These are phyloP conservation scores for Platycercus adscitus DNA, from an alignment of 2,113 vertebrate species.

Conservation along the genomic window DNA sequence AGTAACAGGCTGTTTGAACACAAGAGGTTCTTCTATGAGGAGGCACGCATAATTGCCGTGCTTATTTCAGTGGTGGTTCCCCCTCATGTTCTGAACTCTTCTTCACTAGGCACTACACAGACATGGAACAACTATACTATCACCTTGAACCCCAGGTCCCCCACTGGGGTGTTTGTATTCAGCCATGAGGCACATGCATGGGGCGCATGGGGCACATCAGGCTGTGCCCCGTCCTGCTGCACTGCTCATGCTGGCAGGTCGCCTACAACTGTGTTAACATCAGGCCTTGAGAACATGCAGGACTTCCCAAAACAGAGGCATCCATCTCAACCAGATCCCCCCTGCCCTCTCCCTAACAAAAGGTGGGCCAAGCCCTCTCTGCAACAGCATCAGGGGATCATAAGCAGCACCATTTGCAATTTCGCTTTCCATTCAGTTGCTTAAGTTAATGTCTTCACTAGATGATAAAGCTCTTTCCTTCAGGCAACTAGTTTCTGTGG, in stretches of 20 bases:
- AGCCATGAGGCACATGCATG: no score
- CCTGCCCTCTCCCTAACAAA: no score
- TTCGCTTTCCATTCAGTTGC: background rate
- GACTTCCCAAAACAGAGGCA: background rate
- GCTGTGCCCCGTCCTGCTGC: background rate
- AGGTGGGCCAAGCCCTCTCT: background rate
- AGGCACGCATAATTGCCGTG: background rate
- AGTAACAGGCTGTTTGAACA: background rate
- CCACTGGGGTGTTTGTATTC: background rate
- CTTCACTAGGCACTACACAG: background rate
- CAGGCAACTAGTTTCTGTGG: background rate
- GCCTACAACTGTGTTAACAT: background rate
- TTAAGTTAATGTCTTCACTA: background rate
- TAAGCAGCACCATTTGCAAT: background rate
- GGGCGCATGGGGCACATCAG: background rate
- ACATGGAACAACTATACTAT: background rate
- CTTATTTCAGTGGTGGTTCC: background rate
- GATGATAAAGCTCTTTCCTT: background rate
- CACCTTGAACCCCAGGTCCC: background rate
- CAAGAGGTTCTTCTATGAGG: fast-evolving
- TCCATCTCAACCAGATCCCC: no score
- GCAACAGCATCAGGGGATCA: background rate
- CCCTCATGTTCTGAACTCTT: background rate
- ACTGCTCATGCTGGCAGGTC: background rate
- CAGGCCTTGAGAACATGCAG: background rate